A percentile compares a stretch with the other conserved stretches of the same genome.
Conservation (phyloP, 2,113 vertebrate species). For the Globicephala melas region DNA sequence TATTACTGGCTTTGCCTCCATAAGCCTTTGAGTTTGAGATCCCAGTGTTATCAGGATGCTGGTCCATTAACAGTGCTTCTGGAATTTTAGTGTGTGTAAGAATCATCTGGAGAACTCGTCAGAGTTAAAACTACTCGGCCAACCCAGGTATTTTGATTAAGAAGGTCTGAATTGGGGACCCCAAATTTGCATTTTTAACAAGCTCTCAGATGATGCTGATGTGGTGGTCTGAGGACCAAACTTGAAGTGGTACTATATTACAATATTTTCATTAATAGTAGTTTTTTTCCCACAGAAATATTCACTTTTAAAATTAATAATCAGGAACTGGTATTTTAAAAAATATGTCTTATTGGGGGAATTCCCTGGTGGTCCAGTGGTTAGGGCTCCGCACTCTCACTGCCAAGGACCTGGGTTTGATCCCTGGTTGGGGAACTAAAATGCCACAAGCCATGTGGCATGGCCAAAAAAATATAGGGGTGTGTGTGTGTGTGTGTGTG, state of each 20-base stretch:
- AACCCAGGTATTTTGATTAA: neutral
- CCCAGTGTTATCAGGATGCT: neutral
- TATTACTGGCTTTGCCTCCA: neutral
- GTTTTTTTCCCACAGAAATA: neutral
- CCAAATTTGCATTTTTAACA: neutral
- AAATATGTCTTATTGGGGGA: neutral
- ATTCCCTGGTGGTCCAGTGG: neutral
- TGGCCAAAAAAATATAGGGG: neutral
- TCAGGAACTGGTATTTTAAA: neutral
- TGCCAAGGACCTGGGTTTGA: neutral
- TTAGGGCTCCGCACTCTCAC: neutral
- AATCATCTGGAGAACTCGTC: neutral
- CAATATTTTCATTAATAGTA: neutral
- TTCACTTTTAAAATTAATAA: conserved; percentile 1
- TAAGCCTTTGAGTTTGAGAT: neutral
- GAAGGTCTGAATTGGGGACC: neutral
- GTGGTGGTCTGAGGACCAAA: neutral
- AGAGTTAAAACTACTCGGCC: neutral
- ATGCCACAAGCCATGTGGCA: neutral
- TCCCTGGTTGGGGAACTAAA: neutral
- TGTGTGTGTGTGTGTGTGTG: too few species aligned
- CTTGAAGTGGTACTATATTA: neutral
- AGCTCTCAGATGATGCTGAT: neutral
- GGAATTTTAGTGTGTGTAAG: neutral
- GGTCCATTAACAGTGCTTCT: neutral